phyloP scores from a whole-genome alignment of 1,140 invertebrate species.

The Drosophila bocki region DNA sequence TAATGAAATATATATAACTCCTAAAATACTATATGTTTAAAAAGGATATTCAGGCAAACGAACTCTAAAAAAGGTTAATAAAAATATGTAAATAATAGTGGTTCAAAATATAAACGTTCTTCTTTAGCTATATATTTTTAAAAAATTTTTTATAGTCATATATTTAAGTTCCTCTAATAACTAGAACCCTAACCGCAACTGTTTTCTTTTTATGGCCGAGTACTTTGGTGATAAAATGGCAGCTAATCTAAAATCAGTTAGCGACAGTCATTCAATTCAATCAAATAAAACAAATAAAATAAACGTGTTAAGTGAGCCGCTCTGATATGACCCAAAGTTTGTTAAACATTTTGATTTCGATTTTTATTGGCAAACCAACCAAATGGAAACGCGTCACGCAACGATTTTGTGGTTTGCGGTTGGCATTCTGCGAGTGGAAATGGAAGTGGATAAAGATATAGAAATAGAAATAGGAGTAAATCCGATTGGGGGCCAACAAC shows the following conservation, averaged over 20 bases:
- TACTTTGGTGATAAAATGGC: slow-evolving; percentile 29
- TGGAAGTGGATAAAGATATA: slow-evolving; percentile 12
- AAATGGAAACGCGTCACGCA: slow-evolving; percentile 67
- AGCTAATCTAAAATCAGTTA: slow-evolving; percentile 64
- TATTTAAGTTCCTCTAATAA: neutral
- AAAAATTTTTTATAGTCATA: neutral
- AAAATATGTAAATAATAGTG: neutral
- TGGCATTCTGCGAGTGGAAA: slow-evolving; percentile 13
- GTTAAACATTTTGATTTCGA: slow-evolving; percentile 50
- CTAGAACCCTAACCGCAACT: neutral
- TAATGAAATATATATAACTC: neutral
- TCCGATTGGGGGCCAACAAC: slow-evolving; percentile 28
- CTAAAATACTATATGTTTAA: neutral
- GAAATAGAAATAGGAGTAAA: slow-evolving; percentile 24
- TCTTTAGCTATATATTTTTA: neutral
- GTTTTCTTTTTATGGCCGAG: neutral
- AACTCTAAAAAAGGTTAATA: neutral
- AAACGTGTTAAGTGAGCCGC: slow-evolving; percentile 40
- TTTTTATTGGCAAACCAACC: slow-evolving; percentile 55
- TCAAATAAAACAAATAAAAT: slow-evolving; percentile 63
- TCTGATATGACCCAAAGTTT: slow-evolving; percentile 48
- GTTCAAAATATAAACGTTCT: neutral
- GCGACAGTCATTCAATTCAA: slow-evolving; percentile 70
- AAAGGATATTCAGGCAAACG: neutral
- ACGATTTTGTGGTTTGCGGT: slow-evolving; percentile 50